These are phyloP conservation scores for Papilio polytes DNA, from an alignment of 1,140 invertebrate genomes.

Conservation along the genomic window DNA sequence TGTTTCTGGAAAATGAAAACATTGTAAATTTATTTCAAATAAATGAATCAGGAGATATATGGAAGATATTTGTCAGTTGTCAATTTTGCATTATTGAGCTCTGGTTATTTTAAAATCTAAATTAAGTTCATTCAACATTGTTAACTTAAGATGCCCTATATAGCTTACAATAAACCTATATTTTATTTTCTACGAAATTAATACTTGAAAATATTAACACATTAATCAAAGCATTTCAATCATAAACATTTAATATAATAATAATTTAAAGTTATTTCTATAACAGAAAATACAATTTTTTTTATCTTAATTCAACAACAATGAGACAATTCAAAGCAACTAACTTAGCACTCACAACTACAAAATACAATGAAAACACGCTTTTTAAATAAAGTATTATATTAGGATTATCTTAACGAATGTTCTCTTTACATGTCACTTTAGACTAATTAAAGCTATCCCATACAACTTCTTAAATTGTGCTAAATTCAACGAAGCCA, in stretches of 20 bases:
- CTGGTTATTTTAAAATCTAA: neutral
- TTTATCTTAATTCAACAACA: constrained; percentile 22
- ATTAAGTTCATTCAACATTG: neutral
- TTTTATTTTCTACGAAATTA: constrained; percentile 2
- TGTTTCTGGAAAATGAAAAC: too few relatives aligned
- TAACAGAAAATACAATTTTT: constrained; percentile 2
- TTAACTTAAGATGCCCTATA: constrained; percentile 20
- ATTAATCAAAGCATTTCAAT: neutral
- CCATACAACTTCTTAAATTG: constrained; percentile 77
- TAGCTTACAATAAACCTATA: constrained; percentile 5
- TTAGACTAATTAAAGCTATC: constrained; percentile 80
- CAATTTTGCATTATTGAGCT: constrained; percentile 14
- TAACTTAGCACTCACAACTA: neutral
- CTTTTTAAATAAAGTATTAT: neutral
- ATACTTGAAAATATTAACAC: constrained; percentile 14
- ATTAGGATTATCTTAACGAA: constrained; percentile 4
- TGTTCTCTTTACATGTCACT: constrained; percentile 55
- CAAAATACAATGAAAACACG: neutral
- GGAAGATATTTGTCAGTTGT: neutral
- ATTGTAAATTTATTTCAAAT: too few relatives aligned
- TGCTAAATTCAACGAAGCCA: constrained; percentile 68
- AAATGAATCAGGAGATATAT: too few relatives aligned
- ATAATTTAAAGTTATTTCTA: neutral
- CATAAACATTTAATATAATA: constrained; percentile 29
- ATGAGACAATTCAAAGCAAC: constrained; percentile 26